Evolutionary conservation across 2,113 vertebrate genomes (phyloP).

Genomic region (Cathartes aura): DNA sequence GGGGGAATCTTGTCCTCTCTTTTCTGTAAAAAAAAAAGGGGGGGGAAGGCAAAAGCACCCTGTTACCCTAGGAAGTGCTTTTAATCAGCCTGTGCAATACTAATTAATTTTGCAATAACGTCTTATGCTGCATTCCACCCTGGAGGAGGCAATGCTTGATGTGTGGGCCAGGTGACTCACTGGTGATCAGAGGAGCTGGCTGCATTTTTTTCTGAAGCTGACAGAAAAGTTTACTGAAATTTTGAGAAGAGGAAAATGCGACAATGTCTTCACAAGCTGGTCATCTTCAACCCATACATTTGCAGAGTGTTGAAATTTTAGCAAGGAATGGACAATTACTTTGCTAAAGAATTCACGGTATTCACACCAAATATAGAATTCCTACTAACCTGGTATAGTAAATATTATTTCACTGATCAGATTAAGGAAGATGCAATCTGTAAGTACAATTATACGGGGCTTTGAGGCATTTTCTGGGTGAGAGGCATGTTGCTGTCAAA

Average conservation of each 20-base stretch:
- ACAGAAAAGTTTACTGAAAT: background rate
- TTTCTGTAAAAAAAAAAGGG: background rate
- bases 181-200: background rate
- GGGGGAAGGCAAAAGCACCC: background rate
- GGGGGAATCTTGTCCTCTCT: background rate
- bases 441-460: background rate
- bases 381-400: background rate
- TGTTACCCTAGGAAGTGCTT: background rate
- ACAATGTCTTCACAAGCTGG: background rate
- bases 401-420: background rate
- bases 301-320: background rate
- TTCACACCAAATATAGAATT: background rate
- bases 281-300: background rate
- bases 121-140: constrained; percentile 17
- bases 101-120: constrained; percentile 13
- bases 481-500: background rate
- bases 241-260: background rate
- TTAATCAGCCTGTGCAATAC: background rate
- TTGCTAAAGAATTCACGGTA: background rate
- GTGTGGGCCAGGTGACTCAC: constrained; percentile 51
- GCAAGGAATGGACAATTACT: background rate
- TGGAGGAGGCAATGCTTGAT: constrained; percentile 28
- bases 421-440: background rate
- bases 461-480: background rate
- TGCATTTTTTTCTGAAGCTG: background rate